Evolutionary conservation across 2,113 vertebrate genomes (phyloP).

Genomic region (Genyomyrus donnyi): DNA sequence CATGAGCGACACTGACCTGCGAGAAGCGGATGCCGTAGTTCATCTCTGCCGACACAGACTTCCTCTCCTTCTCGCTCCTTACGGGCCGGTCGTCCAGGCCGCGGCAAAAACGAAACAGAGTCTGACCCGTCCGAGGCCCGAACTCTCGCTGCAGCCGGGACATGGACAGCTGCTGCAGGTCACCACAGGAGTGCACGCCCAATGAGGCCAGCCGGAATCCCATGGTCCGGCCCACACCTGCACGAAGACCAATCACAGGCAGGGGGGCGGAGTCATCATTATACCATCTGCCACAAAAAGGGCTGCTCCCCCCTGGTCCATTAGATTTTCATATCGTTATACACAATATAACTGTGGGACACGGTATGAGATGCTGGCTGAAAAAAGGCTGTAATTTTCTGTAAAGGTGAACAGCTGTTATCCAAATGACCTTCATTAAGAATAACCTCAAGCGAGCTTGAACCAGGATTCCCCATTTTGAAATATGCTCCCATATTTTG

Average conservation of each 20-base stretch:
- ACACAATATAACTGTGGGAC: background rate
- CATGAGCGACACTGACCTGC: slow-evolving; percentile 55
- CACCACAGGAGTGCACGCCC: slow-evolving; percentile 84
- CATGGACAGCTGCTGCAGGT: slow-evolving; percentile 84
- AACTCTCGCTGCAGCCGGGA: slow-evolving; percentile 89
- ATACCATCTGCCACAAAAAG: background rate
- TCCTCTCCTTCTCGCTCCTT: slow-evolving; percentile 86
- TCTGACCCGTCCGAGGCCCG: slow-evolving; percentile 89
- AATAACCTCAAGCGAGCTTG: background rate
- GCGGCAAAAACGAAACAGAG: slow-evolving; percentile 87
- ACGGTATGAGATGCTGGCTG: background rate
- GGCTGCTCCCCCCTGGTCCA: background rate
- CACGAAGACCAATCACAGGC: slow-evolving; percentile 13
- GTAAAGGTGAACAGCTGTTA: background rate
- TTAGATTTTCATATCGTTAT: background rate
- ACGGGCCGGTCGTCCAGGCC: slow-evolving; percentile 91
- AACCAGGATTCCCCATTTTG: background rate
- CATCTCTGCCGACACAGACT: slow-evolving; percentile 95
- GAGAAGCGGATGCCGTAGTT: slow-evolving; percentile 97
- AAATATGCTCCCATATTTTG: background rate
- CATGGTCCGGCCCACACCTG: slow-evolving; percentile 89
- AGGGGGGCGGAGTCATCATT: background rate
- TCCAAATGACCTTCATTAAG: background rate
- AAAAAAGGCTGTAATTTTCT: background rate
- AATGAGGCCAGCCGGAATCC: slow-evolving; percentile 77